Conservation (phyloP, 2,113 vertebrate genomes). For the Passer domesticus region DNA sequence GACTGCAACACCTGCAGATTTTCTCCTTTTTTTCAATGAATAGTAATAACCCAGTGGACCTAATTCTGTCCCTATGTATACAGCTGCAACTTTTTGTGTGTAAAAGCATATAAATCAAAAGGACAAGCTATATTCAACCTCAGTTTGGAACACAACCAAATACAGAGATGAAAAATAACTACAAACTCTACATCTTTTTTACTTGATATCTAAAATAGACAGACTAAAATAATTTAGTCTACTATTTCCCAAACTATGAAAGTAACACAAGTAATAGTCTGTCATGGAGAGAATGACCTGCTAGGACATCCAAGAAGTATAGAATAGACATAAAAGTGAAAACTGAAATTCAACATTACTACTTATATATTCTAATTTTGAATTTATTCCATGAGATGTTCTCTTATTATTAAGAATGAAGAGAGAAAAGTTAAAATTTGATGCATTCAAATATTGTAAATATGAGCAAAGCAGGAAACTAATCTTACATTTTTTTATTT, state of each 20-base stretch:
- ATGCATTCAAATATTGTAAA: background rate
- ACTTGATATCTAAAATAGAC: background rate
- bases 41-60: background rate
- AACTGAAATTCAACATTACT: background rate
- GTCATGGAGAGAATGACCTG: background rate
- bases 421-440: background rate
- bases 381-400: background rate
- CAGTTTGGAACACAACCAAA: background rate
- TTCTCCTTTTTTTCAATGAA: background rate
- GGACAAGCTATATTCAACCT: background rate
- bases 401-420: background rate
- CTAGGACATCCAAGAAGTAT: background rate
- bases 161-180: background rate
- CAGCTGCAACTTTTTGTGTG: background rate
- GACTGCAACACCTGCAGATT: background rate
- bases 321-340: background rate
- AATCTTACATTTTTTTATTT: background rate
- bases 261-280: background rate
- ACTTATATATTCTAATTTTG: background rate
- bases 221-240: background rate
- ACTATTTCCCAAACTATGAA: background rate
- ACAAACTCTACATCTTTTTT: background rate
- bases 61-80: background rate
- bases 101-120: conserved; percentile 21
- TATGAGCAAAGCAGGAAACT: background rate